Conservation (phyloP, 37 sponge, comb jelly and placozoan species). For the Amphimedon queenslandica region DNA sequence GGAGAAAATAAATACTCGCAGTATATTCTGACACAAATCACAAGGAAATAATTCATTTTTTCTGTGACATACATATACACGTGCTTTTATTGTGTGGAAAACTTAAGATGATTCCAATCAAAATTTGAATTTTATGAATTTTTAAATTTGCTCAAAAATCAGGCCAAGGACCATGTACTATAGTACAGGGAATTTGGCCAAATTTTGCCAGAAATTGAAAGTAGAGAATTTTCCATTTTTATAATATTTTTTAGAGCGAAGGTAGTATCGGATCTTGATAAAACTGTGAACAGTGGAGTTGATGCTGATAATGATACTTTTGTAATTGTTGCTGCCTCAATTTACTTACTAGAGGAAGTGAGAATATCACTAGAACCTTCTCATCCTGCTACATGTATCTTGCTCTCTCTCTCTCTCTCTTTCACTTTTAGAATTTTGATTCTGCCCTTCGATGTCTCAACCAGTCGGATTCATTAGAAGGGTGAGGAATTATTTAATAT, state of each 20-base stretch:
- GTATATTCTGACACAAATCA: too few species aligned
- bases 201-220: too few species aligned
- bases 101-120: too few species aligned
- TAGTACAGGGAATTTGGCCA: too few species aligned
- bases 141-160: too few species aligned
- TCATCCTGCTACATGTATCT: background rate
- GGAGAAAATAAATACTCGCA: background rate
- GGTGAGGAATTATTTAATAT: slow-evolving; percentile 32
- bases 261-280: slow-evolving; percentile 57
- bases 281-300: slow-evolving; percentile 62
- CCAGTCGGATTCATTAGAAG: slow-evolving; percentile 78
- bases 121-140: too few species aligned
- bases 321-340: slow-evolving; percentile 76
- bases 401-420: too few species aligned
- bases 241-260: slow-evolving; percentile 26
- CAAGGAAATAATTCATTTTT: too few species aligned
- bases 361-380: background rate
- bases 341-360: slow-evolving; percentile 65
- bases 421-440: slow-evolving; percentile 80
- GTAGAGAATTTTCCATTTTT: background rate
- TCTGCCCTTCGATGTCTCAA: slow-evolving; percentile 70
- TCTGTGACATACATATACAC: background rate
- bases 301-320: slow-evolving; percentile 73
- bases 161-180: too few species aligned
- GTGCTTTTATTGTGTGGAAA: too few species aligned